These are phyloP conservation scores for Ciconia stormi DNA, from an alignment of 2,113 vertebrate species.

Conservation along the genomic window DNA sequence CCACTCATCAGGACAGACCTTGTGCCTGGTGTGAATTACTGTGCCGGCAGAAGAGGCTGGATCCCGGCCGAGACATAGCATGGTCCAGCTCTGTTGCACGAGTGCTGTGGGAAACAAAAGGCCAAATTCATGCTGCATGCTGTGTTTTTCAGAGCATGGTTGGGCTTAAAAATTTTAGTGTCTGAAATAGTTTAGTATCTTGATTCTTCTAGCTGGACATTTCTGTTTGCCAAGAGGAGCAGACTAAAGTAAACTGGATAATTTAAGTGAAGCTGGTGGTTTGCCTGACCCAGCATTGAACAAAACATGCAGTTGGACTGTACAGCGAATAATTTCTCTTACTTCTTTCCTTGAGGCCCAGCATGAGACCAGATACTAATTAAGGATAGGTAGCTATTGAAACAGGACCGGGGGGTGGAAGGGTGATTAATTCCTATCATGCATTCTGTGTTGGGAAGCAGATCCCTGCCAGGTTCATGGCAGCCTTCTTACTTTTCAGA, in stretches of 20 bases:
- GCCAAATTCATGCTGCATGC: background rate
- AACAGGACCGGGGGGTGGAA: background rate
- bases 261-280: background rate
- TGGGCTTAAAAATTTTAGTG: background rate
- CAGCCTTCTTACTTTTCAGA: background rate
- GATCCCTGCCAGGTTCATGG: background rate
- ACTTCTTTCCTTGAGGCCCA: background rate
- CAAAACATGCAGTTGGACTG: background rate
- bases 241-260: background rate
- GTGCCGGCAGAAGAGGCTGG: background rate
- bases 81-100: background rate
- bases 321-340: background rate
- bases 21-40: background rate
- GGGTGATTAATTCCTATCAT: background rate
- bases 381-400: background rate
- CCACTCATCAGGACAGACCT: background rate
- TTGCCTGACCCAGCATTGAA: background rate
- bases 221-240: background rate
- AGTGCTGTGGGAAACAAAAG: background rate
- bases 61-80: background rate
- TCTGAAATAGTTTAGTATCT: background rate
- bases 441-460: background rate
- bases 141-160: background rate
- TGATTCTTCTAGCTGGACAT: background rate
- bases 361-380: background rate